Evolutionary conservation across 2,113 vertebrate genomes (phyloP), one percentile per base, ranked within the genome.

Genomic region (Setophaga kirtlandii): DNA sequence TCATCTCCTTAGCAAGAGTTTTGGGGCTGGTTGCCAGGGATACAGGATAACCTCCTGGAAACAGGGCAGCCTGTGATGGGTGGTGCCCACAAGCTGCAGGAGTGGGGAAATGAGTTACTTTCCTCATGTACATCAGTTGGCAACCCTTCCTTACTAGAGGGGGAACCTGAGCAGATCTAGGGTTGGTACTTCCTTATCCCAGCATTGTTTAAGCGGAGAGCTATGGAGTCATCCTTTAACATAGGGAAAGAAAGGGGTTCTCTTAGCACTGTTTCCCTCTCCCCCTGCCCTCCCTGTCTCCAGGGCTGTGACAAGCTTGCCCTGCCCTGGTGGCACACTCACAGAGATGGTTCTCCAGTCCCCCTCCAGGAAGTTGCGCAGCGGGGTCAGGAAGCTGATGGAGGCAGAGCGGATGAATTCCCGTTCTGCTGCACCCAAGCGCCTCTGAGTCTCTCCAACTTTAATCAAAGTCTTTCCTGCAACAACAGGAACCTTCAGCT

Each of bases 261-360:
- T 58, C 31, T 39, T 17, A 56, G 70, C 18, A 18, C 35, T 20
- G 28, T 31, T 39, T 84, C 55, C 39, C 47, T 71, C 28, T 82
- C 17, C 23, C 20, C 14, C 11, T 3, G 2, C 25, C 33, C 58
- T 37, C 41, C 85, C 14, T 1, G 0, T 53, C 46, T 15, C 41
- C 1, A 4, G 28, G 11, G 24, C 6, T 0, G 1, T 12, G 44
- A 46, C 3, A 52, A 74, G n/a, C 20, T 11, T 25, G 13, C 85
- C 41, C 70, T 37, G 27, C 73, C 64, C 49, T 80, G 49, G 22
- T 8, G 0, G 30, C 46, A 11, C 7, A 96, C 98, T 98, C 86
- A 99, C 99, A 33, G 99, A 98, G 60, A 99, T 99, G 5, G 98
- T 99, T 97, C 98, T 98, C 99, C 99, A 99, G n/a, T 99, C 99